A percentile compares a stretch with the other conserved stretches of the same genome.
These are phyloP conservation scores for Pachyrhynchus sulphureomaculatus DNA, from an alignment of 1,140 invertebrate genomes.

Conservation along the genomic window DNA sequence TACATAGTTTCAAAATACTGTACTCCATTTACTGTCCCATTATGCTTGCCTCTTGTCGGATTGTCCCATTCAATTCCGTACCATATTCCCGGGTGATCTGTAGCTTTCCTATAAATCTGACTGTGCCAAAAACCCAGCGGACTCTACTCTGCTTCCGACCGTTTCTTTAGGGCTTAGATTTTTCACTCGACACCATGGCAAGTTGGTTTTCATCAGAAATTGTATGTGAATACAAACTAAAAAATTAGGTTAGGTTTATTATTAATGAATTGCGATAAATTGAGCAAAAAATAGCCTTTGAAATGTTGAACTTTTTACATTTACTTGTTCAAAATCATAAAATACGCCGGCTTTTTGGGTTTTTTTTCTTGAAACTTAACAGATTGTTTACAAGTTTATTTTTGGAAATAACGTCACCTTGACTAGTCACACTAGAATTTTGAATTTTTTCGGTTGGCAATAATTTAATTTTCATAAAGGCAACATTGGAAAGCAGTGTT, in stretches of 20 bases:
- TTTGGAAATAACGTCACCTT: no score
- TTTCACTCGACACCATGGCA: constrained; percentile 12
- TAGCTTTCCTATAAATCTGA: constrained; percentile 56
- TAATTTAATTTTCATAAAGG: no score
- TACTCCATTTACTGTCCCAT: constrained; percentile 78
- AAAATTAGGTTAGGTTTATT: not conserved
- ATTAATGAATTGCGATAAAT: no score
- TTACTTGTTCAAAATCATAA: not conserved
- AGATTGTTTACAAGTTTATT: no score
- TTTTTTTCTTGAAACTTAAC: no score
- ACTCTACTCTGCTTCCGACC: constrained; percentile 44
- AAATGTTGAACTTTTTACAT: not conserved
- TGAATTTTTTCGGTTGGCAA: no score
- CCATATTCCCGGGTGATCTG: constrained; percentile 68
- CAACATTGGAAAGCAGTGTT: no score
- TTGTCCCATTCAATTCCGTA: constrained; percentile 94
- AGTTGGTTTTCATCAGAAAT: constrained; percentile 10
- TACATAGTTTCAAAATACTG: constrained; percentile 82
- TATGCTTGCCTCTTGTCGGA: constrained; percentile 81
- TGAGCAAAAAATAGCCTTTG: not conserved
- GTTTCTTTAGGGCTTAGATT: constrained; percentile 3
- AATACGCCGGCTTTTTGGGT: constrained; percentile 1
- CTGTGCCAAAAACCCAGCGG: constrained; percentile 51
- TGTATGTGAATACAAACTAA: not conserved
- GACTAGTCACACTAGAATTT: no score